phyloP scores from a whole-genome alignment of 2,888 invertebrate genomes.

The Tetragnatha montana region DNA sequence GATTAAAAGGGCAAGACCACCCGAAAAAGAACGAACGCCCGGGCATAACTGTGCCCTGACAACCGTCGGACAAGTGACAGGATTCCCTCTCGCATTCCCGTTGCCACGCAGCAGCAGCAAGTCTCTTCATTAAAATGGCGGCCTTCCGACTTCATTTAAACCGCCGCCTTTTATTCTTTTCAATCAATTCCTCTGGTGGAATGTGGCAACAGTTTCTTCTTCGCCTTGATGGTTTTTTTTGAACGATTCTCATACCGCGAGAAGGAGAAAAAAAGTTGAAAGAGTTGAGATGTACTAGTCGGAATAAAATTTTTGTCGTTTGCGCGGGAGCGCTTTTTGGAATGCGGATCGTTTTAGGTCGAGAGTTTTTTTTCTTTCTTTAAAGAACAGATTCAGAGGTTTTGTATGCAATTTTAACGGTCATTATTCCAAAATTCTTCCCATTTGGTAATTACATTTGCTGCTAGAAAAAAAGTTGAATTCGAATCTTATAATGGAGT shows the following conservation, averaged over 20 bases:
- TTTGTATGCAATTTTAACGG: background rate
- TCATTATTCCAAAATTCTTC: background rate
- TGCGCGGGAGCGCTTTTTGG: conserved; percentile 1
- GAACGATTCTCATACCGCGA: background rate
- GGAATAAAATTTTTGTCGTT: conserved; percentile 6
- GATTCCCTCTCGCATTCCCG: conserved; percentile 42
- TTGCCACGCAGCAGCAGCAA: conserved; percentile 40
- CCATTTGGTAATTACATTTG: background rate
- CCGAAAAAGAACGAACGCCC: conserved; percentile 35
- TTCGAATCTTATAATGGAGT: too few relatives aligned
- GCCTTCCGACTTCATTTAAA: conserved; percentile 6
- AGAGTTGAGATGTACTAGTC: conserved; percentile 26
- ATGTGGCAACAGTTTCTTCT: conserved; percentile 42
- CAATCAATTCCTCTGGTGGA: conserved; percentile 15
- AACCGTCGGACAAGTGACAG: conserved; percentile 36
- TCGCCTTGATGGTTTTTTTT: background rate
- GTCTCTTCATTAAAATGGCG: conserved; percentile 55
- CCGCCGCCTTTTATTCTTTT: background rate
- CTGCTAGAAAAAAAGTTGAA: background rate
- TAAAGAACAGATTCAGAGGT: background rate
- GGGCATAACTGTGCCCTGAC: conserved; percentile 20
- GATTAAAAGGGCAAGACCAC: conserved; percentile 9
- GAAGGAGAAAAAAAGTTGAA: conserved; percentile 1
- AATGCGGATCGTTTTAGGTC: conserved; percentile 19
- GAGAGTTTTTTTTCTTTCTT: background rate